Evolutionary conservation across 2,113 vertebrate genomes (phyloP).

Genomic region (Hystrix cristata): DNA sequence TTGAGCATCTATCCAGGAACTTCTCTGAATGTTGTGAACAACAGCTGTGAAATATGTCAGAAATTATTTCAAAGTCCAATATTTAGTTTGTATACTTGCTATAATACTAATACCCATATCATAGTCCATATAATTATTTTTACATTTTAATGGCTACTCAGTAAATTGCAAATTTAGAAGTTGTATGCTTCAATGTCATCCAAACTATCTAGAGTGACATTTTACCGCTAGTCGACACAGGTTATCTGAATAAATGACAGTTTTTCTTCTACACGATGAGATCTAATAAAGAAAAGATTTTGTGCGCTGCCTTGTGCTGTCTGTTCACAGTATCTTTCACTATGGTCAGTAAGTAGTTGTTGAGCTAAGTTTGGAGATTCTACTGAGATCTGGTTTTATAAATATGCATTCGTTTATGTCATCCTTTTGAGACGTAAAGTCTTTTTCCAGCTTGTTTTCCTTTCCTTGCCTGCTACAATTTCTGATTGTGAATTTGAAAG

Average conservation of each 20-base stretch:
- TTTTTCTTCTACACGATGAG: background rate
- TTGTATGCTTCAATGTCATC: background rate
- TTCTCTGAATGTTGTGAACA: background rate
- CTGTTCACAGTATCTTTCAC: background rate
- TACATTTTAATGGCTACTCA: background rate
- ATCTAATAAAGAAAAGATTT: background rate
- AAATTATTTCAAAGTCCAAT: background rate
- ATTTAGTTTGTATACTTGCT: background rate
- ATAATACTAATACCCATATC: background rate
- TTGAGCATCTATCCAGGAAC: background rate
- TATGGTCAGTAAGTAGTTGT: background rate
- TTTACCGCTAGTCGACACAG: background rate
- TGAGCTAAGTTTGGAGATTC: background rate
- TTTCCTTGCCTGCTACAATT: background rate
- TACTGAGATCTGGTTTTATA: background rate
- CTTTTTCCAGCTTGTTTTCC: background rate
- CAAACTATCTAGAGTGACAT: constrained; percentile 18
- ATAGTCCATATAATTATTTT: background rate
- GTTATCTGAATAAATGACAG: background rate
- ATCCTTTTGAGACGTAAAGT: background rate
- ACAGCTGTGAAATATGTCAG: background rate
- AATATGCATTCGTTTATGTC: background rate
- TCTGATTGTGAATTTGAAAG: background rate
- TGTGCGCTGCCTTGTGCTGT: background rate
- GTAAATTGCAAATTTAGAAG: background rate